phyloP scores from a whole-genome alignment of 2,797 vertebrate species.

The Nannoperca australis region DNA sequence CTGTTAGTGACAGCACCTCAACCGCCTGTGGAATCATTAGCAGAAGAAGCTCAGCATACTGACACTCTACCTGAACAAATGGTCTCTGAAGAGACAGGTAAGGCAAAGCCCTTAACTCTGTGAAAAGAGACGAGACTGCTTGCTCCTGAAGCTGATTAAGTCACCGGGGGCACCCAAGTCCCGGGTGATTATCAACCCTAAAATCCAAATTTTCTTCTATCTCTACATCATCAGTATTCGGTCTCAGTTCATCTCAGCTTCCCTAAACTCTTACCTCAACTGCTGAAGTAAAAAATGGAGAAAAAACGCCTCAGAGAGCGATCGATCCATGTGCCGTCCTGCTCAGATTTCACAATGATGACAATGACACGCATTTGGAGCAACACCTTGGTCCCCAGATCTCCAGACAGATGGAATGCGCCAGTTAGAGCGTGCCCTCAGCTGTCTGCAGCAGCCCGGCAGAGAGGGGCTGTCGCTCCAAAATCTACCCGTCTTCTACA shows the following conservation, averaged over 20 bases:
- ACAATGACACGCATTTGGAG: constrained; percentile 44
- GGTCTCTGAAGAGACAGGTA: constrained; percentile 67
- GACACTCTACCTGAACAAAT: constrained; percentile 68
- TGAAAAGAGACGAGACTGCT: constrained; percentile 11
- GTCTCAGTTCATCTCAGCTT: constrained; percentile 16
- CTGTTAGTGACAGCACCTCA: constrained; percentile 56
- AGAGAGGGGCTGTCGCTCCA: constrained; percentile 35
- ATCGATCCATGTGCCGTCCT: constrained; percentile 18
- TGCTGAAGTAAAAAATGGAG: constrained; percentile 37
- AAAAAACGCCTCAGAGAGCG: constrained; percentile 24
- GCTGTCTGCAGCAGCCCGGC: constrained; percentile 48
- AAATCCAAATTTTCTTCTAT: constrained; percentile 33
- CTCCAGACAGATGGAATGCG: constrained; percentile 70
- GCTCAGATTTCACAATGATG: constrained; percentile 38
- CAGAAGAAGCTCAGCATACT: constrained; percentile 52
- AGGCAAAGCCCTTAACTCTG: constrained; percentile 43
- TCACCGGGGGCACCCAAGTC: constrained; percentile 39
- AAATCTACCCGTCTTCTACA: constrained; percentile 34
- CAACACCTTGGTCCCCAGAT: constrained; percentile 60
- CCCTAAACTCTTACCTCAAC: constrained; percentile 34
- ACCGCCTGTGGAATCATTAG: constrained; percentile 67
- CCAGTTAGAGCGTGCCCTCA: constrained; percentile 58
- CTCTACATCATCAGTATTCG: not conserved
- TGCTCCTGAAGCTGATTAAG: constrained; percentile 59
- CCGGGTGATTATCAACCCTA: constrained; percentile 34